These are phyloP conservation scores for Aphelinus atriplicis DNA, from an alignment of 1,140 invertebrate genomes.

Conservation along the genomic window DNA sequence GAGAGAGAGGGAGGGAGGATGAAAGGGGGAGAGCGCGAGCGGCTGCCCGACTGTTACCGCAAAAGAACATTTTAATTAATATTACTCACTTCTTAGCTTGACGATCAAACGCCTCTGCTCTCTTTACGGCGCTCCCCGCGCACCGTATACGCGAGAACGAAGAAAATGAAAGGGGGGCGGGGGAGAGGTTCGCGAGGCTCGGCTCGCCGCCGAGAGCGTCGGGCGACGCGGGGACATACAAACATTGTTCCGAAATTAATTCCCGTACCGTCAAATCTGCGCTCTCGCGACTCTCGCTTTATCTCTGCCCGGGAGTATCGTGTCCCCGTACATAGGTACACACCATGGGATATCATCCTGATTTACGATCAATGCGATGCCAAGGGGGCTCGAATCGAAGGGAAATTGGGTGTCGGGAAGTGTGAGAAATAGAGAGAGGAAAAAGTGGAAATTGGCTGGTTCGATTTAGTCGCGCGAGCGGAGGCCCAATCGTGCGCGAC, in stretches of 20 bases:
- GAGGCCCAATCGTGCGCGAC: slow-evolving; percentile 42
- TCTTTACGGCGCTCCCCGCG: slow-evolving; percentile 6
- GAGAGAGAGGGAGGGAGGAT: slow-evolving; percentile 16
- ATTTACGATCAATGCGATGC: slow-evolving; percentile 5
- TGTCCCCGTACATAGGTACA: background rate
- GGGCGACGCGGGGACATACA: background rate
- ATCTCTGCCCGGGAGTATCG: too few relatives aligned
- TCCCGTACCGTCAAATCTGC: too few relatives aligned
- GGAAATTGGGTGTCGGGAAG: background rate
- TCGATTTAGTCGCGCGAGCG: slow-evolving; percentile 42
- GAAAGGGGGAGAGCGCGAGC: slow-evolving; percentile 35
- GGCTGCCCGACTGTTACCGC: slow-evolving; percentile 45
- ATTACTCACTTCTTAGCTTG: slow-evolving; percentile 62
- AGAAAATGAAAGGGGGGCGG: slow-evolving; percentile 10
- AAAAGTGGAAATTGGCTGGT: slow-evolving; percentile 24
- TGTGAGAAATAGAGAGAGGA: slow-evolving; percentile 21
- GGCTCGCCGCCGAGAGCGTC: background rate
- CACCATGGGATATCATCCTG: slow-evolving; percentile 4
- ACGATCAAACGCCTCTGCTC: slow-evolving; percentile 58
- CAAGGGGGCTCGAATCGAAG: background rate
- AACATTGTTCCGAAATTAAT: slow-evolving; percentile 3
- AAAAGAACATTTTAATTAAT: slow-evolving; percentile 65
- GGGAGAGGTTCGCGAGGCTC: background rate
- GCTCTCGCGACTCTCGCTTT: too few relatives aligned
- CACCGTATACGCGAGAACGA: slow-evolving; percentile 2